Conservation (phyloP, 2,888 invertebrate genomes). For the Nebria salina region DNA sequence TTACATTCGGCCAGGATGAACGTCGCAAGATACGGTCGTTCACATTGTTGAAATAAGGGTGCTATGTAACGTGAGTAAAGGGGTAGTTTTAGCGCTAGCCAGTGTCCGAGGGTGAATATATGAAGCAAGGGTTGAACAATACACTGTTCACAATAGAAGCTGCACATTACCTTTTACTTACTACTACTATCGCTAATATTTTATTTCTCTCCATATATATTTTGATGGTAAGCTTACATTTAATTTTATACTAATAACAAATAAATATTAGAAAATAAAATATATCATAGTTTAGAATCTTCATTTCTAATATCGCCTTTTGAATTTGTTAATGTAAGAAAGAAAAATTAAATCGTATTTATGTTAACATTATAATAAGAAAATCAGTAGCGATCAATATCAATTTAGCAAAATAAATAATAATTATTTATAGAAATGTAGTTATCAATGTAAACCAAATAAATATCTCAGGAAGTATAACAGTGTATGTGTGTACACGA, state of each 20-base stretch:
- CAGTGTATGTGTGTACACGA: conserved; percentile 24
- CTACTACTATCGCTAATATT: background rate
- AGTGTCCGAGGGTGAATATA: conserved; percentile 62
- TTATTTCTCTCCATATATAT: background rate
- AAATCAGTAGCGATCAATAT: too few species aligned
- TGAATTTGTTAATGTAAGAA: too few species aligned
- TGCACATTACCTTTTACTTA: background rate
- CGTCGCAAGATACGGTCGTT: conserved; percentile 36
- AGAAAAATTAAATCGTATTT: too few species aligned
- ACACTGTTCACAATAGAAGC: conserved; percentile 47
- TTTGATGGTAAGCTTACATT: too few species aligned
- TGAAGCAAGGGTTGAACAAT: conserved; percentile 61
- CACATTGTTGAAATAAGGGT: conserved; percentile 43
- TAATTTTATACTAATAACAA: too few species aligned
- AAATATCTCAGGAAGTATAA: conserved; percentile 13
- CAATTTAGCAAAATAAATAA: too few species aligned
- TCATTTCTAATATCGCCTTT: too few species aligned
- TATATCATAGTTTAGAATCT: too few species aligned
- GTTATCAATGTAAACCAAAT: too few species aligned
- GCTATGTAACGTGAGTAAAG: conserved; percentile 49
- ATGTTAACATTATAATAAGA: too few species aligned
- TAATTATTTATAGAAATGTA: too few species aligned
- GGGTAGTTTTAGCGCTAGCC: conserved; percentile 60
- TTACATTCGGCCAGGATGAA: conserved; percentile 14
- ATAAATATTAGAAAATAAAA: too few species aligned